A percentile compares a stretch with the other conserved stretches of the same genome.
Conservation (phyloP, 2,888 invertebrate species). For the Sesamia inferens region DNA sequence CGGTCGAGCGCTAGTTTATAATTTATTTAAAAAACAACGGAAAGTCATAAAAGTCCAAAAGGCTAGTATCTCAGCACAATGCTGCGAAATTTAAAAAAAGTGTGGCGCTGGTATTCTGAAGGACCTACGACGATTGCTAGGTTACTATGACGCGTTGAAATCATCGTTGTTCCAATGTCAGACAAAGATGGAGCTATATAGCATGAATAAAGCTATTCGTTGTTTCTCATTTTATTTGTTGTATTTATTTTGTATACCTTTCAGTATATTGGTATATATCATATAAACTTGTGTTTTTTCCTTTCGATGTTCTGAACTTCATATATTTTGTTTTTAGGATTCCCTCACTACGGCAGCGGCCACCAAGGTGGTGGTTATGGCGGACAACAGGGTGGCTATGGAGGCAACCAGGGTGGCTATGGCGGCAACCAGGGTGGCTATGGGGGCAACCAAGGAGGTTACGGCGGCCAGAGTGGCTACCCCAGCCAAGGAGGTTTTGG, state of each 20-base stretch:
- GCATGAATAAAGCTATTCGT: too few species aligned
- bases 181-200: too few species aligned
- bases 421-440: slow-evolving; percentile 32
- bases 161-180: too few species aligned
- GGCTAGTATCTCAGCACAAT: too few species aligned
- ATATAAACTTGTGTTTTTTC: background rate
- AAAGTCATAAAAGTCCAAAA: too few species aligned
- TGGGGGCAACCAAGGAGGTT: slow-evolving; percentile 31
- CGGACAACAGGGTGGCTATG: background rate
- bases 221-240: background rate
- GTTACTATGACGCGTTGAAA: too few species aligned
- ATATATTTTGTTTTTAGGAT: slow-evolving; percentile 21
- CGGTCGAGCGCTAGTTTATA: too few species aligned
- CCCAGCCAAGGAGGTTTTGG: slow-evolving; percentile 33
- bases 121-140: too few species aligned
- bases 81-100: too few species aligned
- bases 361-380: slow-evolving; percentile 27
- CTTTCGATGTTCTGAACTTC: background rate
- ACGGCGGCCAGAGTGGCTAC: slow-evolving; percentile 11
- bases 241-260: background rate
- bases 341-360: slow-evolving; percentile 37
- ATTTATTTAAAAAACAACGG: too few species aligned
- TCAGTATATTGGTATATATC: background rate
- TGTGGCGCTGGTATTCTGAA: too few species aligned
- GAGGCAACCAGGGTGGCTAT: slow-evolving; percentile 1